Evolutionary conservation across 1,140 invertebrate genomes (phyloP).

Genomic region (Eurytemora carolleeae): DNA sequence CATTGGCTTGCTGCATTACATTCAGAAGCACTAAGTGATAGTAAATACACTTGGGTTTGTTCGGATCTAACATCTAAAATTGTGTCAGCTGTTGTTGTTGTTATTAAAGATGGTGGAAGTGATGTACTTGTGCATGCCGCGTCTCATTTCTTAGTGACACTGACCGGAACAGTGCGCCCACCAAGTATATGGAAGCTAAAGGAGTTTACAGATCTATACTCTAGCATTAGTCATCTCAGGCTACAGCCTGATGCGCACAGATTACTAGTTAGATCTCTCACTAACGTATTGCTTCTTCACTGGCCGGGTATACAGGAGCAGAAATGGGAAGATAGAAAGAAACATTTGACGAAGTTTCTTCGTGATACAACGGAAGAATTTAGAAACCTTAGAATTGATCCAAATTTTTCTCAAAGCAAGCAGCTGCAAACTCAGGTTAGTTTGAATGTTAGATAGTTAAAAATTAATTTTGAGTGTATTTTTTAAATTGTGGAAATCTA

Average conservation of each 20-base stretch:
- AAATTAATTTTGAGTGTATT: too few relatives aligned
- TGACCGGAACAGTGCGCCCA: constrained; percentile 35
- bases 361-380: constrained; percentile 25
- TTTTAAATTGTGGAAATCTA: too few relatives aligned
- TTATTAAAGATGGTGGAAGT: constrained; percentile 20
- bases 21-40: background rate
- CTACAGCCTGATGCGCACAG: constrained; percentile 28
- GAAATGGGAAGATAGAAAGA: constrained; percentile 27
- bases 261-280: constrained; percentile 32
- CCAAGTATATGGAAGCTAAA: constrained; percentile 31
- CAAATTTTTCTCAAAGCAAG: constrained; percentile 21
- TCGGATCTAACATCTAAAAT: constrained; percentile 4
- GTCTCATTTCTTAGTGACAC: constrained; percentile 35
- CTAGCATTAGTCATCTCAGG: constrained; percentile 14
- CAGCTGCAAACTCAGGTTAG: constrained; percentile 23
- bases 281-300: constrained; percentile 35
- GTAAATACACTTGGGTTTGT: constrained; percentile 1
- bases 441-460: too few relatives aligned
- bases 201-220: constrained; percentile 29
- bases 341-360: constrained; percentile 22
- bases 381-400: constrained; percentile 22
- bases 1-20: constrained; percentile 31
- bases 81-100: constrained; percentile 16
- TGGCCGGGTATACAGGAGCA: constrained; percentile 31
- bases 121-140: constrained; percentile 35